Evolutionary conservation across 2,113 vertebrate genomes (phyloP).

Genomic region (Leuciscus idus): DNA sequence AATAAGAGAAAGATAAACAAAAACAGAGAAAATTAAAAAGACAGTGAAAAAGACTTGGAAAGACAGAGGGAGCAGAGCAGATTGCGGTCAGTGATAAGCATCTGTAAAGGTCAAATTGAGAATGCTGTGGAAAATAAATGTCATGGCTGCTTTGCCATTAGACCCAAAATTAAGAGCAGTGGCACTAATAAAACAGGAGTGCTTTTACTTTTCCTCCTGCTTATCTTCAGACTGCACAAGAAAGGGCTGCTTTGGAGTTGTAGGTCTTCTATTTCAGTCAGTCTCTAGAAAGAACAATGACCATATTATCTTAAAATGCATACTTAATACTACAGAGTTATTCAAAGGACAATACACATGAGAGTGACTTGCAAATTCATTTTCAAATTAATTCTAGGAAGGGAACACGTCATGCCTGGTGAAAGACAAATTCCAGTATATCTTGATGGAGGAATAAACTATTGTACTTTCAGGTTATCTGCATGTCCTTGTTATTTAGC

Average conservation of each 20-base stretch:
- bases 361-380: background rate
- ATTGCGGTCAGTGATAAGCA: conserved; percentile 39
- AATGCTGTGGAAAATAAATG: conserved; percentile 41
- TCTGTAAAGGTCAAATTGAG: conserved; percentile 44
- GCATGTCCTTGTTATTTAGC: no score
- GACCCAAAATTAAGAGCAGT: conserved; percentile 38
- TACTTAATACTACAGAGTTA: background rate
- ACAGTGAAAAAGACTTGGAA: background rate
- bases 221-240: background rate
- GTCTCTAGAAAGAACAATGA: background rate
- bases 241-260: background rate
- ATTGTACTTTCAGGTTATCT: conserved; percentile 5
- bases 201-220: conserved; percentile 11
- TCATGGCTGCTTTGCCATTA: conserved; percentile 28
- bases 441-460: background rate
- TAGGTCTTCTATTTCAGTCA: conserved; percentile 1
- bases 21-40: background rate
- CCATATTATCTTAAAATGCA: conserved; percentile 9
- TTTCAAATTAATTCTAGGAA: background rate
- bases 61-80: conserved; percentile 26
- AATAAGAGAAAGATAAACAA: background rate
- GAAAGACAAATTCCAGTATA: background rate
- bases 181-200: background rate
- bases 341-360: background rate
- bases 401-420: background rate